Percentiles rank a stretch among this genome's conserved stretches.
Conservation (phyloP, 1,140 invertebrate genomes). For the Metopolophium dirhodum region DNA sequence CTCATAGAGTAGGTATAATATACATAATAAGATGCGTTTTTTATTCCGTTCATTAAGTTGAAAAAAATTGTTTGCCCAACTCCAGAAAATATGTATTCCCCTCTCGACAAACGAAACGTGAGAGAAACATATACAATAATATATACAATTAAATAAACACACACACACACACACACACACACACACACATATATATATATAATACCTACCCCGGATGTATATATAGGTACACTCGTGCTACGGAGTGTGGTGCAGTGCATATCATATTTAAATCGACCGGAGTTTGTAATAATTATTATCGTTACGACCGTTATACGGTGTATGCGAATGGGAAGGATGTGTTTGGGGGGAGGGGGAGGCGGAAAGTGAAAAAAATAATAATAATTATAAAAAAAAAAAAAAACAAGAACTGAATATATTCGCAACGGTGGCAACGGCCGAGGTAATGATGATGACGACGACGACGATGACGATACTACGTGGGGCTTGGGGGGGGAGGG, state of each 20-base stretch:
- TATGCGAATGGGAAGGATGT: neutral
- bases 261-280: neutral
- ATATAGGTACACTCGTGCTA: neutral
- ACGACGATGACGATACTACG: neutral
- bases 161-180: neutral
- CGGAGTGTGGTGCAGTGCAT: neutral
- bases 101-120: neutral
- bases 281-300: conserved; percentile 4
- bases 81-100: neutral
- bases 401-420: neutral
- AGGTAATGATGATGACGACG: neutral
- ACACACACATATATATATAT: neutral
- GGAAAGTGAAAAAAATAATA: neutral
- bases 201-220: neutral
- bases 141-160: neutral
- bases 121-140: neutral
- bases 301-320: neutral
- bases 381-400: conserved; percentile 1
- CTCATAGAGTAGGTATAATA: neutral
- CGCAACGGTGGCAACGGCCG: neutral
- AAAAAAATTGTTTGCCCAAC: neutral
- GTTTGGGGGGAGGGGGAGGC: too few species aligned
- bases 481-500: neutral
- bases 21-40: neutral
- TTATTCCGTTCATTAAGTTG: neutral